These are phyloP conservation scores for Agonopterix heracliana DNA, from an alignment of 2,888 invertebrate species.

Conservation along the genomic window DNA sequence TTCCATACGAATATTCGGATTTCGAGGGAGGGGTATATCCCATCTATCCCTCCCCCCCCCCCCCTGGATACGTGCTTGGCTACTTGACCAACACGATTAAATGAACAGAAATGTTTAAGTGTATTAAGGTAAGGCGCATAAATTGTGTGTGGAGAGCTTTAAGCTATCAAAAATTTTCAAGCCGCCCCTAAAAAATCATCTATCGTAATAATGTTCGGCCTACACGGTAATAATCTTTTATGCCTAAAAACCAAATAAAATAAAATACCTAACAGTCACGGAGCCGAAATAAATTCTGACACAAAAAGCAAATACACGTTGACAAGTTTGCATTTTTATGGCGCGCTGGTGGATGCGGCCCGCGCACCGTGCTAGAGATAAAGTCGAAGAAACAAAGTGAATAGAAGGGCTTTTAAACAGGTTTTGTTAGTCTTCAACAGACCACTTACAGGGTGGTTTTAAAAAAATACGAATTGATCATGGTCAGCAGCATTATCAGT, in stretches of 20 bases:
- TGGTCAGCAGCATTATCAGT: too few relatives aligned
- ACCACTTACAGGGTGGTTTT: too few relatives aligned
- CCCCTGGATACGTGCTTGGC: too few relatives aligned
- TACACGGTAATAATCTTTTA: not conserved
- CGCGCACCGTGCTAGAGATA: conserved; percentile 17
- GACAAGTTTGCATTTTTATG: conserved; percentile 59
- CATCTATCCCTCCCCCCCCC: too few relatives aligned
- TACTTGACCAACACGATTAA: too few relatives aligned
- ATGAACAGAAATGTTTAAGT: too few relatives aligned
- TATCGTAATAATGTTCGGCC: not conserved
- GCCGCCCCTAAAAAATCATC: not conserved
- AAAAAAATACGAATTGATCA: too few relatives aligned
- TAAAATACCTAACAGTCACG: conserved; percentile 11
- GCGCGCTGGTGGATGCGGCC: conserved; percentile 33
- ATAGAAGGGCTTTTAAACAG: conserved; percentile 4
- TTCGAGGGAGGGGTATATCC: too few relatives aligned
- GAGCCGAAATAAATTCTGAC: conserved; percentile 23
- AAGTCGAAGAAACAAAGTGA: conserved; percentile 16
- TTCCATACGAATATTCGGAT: too few relatives aligned
- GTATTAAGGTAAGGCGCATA: too few relatives aligned
- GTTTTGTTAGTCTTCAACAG: too few relatives aligned
- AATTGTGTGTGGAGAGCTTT: not conserved
- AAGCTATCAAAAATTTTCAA: not conserved
- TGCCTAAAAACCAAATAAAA: not conserved
- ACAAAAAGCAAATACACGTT: conserved; percentile 35